Conservation (phyloP, 2,797 vertebrate species). For the Chaetodon trifasciatus region DNA sequence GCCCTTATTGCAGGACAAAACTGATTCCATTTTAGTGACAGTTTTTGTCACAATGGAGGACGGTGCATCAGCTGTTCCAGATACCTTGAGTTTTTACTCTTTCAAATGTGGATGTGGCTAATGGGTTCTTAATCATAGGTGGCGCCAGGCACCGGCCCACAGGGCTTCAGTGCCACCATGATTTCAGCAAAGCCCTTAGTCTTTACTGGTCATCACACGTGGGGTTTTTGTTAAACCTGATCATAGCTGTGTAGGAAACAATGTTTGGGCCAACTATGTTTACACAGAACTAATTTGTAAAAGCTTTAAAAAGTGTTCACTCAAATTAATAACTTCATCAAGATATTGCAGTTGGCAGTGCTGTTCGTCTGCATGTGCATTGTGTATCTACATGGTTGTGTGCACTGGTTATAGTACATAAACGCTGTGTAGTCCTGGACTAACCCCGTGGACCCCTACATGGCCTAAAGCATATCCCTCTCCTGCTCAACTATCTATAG, state of each 20-base stretch:
- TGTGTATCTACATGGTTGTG: too few relatives aligned
- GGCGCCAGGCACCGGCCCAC: background rate
- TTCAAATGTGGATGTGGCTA: conserved; percentile 8
- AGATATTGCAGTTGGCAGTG: background rate
- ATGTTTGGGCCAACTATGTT: background rate
- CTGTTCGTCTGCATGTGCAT: too few relatives aligned
- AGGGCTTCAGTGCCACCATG: background rate
- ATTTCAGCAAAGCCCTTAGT: background rate
- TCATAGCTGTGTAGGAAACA: background rate
- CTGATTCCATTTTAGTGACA: conserved; percentile 6
- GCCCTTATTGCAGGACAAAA: background rate
- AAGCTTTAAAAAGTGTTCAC: background rate
- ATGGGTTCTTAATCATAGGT: conserved; percentile 34
- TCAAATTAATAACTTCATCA: background rate
- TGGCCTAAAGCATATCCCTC: background rate
- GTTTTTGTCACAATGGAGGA: background rate
- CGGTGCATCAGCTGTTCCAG: background rate
- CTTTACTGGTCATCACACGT: background rate
- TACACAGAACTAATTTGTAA: background rate
- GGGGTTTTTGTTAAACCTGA: background rate
- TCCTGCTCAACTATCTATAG: background rate
- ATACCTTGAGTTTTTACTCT: conserved; percentile 1
- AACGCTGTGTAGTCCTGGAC: too few relatives aligned
- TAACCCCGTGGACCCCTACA: too few relatives aligned
- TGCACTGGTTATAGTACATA: too few relatives aligned